phyloP scores from a whole-genome alignment of 2,888 invertebrate genomes.

The Tetragonisca angustula region DNA sequence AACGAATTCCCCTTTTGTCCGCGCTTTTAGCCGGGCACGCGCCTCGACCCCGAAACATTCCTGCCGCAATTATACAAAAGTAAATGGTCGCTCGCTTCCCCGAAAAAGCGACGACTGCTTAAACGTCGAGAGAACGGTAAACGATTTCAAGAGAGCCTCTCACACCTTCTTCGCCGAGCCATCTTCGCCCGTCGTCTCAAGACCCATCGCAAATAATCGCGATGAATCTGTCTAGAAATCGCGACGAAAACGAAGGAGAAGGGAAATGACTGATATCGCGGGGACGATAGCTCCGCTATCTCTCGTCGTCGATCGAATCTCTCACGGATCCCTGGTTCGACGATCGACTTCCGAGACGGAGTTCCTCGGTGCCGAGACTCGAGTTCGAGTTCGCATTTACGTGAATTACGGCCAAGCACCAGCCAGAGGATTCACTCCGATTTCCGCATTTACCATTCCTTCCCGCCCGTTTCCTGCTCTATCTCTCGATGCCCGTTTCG shows the following conservation, averaged over 20 bases:
- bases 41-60: slow-evolving; percentile 53
- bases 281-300: slow-evolving; percentile 23
- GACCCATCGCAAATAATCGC: slow-evolving; percentile 24
- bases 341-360: slow-evolving; percentile 63
- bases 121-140: slow-evolving; percentile 51
- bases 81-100: slow-evolving; percentile 48
- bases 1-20: slow-evolving; percentile 57
- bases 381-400: slow-evolving; percentile 62
- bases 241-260: neutral
- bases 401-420: slow-evolving; percentile 64
- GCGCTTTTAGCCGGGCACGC: slow-evolving; percentile 55
- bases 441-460: slow-evolving; percentile 63
- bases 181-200: neutral
- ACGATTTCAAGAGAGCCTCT: slow-evolving; percentile 45
- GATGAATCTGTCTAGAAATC: neutral
- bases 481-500: slow-evolving; percentile 4
- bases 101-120: slow-evolving; percentile 41
- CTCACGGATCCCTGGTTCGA: slow-evolving; percentile 63
- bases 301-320: slow-evolving; percentile 59
- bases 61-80: slow-evolving; percentile 66
- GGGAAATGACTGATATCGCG: neutral
- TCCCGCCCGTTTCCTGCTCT: slow-evolving; percentile 30
- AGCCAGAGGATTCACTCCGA: slow-evolving; percentile 57
- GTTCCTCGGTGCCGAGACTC: slow-evolving; percentile 49
- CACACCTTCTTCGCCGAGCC: neutral